A percentile compares a stretch with the other conserved stretches of the same genome.
Evolutionary conservation across 2,113 vertebrate species (phyloP).

Genomic region (Tragelaphus imberbis): DNA sequence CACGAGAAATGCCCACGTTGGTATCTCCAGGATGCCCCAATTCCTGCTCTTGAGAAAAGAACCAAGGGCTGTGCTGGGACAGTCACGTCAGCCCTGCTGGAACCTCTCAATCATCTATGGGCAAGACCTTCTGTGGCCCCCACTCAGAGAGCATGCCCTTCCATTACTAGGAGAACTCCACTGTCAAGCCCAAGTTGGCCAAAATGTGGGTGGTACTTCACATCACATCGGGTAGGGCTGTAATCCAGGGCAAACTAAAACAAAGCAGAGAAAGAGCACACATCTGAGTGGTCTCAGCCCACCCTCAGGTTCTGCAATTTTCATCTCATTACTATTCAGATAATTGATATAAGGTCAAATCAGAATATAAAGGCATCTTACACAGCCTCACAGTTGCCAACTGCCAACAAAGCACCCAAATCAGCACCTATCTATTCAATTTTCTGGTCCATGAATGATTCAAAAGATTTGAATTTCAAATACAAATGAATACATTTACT

Average conservation of each 20-base stretch:
- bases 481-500: background rate
- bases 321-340: background rate
- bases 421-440: too few relatives aligned
- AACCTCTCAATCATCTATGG: too few relatives aligned
- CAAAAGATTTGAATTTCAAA: background rate
- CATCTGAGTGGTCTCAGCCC: background rate
- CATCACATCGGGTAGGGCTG: too few relatives aligned
- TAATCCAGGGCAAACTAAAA: background rate
- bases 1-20: background rate
- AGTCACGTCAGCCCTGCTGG: fast-evolving
- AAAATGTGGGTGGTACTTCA: background rate
- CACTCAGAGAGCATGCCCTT: background rate
- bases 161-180: background rate
- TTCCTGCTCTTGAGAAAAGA: background rate
- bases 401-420: too few relatives aligned
- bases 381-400: background rate
- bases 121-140: background rate
- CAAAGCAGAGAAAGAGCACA: background rate
- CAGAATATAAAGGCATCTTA: background rate
- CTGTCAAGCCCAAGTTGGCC: background rate
- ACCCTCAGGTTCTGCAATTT: background rate
- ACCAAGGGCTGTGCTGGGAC: background rate
- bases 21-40: background rate
- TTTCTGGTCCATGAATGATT: background rate
- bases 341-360: background rate